Evolutionary conservation across 2,113 vertebrate species (phyloP), one percentile per base, ranked within the genome.

Genomic region (Pelmatolapia mariae): DNA sequence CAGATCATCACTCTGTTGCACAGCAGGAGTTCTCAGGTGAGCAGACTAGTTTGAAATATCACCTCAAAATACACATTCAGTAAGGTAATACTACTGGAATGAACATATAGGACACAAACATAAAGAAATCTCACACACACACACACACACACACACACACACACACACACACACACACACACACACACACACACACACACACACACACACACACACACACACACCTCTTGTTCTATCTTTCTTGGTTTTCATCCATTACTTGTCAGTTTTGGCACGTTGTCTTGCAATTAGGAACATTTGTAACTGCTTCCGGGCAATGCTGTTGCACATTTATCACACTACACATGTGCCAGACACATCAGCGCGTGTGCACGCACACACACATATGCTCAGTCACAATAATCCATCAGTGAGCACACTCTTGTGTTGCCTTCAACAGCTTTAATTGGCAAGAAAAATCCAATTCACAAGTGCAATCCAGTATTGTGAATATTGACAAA

Each of bases 221-320:
- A 9, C 18, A n/a, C 31, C 8, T 47, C 76, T 57, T 76, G 15
- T 57, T 53, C 38, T 61, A 1, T 61, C 31, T 38, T 19, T 19
- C 79, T 79, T 47, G 26, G 5, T 16, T 54, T 22, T 56, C 31
- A 68, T 89, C 68, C 13, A 2, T 80, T 79, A 29, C 52, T 47
- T 61, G 24, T 82, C 80, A 56, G 29, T 79, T 91, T 91, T 87
- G 36, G 29, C 86, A 91, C 2, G 1, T 43, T 85, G 82, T 90
- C 7, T 80, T 86, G 59, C 88, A 90, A 89, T 85, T 91, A 83
- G 61, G 24, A 89, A 85, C 57, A 88, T 93, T 90, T 87, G 26
- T 87, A 50, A 43, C 38, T 56, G 84, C 86, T 83, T 89, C 61
- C 4, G 13, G 81, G 76, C 61, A 80, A 19, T 12, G 6, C 38